phyloP scores from a whole-genome alignment of 2,888 invertebrate genomes.

The Mamestra brassicae region DNA sequence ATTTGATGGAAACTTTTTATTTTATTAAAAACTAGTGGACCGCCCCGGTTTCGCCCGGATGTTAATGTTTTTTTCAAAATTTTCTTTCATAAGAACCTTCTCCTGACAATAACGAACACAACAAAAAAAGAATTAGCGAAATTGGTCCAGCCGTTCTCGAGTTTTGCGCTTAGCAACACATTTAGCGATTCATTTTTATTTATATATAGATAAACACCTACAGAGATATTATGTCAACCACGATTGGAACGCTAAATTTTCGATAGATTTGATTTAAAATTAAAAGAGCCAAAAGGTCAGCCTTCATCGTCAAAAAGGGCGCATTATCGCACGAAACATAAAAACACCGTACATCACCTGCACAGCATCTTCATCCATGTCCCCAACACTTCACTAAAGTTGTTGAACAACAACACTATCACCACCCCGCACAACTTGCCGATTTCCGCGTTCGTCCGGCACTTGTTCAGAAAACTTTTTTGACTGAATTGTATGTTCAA shows the following conservation, averaged over 20 bases:
- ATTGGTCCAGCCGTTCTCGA: too few relatives aligned
- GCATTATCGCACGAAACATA: background rate
- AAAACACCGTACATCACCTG: conserved; percentile 61
- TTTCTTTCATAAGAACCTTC: too few relatives aligned
- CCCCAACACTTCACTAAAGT: conserved; percentile 46
- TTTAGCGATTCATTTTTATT: too few relatives aligned
- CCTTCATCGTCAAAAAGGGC: background rate
- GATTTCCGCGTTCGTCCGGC: conserved; percentile 70
- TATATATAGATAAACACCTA: background rate
- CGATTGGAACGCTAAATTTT: background rate
- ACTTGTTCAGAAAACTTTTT: conserved; percentile 77
- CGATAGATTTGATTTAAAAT: background rate
- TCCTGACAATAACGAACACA: too few relatives aligned
- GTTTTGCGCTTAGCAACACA: too few relatives aligned
- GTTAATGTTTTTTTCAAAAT: too few relatives aligned
- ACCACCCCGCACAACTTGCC: conserved; percentile 28
- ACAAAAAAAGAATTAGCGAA: too few relatives aligned
- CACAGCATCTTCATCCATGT: conserved; percentile 70
- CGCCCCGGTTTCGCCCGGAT: too few relatives aligned
- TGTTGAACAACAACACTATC: conserved; percentile 23
- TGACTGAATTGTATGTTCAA: conserved; percentile 79
- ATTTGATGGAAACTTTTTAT: background rate
- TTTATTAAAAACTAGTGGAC: too few relatives aligned
- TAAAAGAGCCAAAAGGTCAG: background rate
- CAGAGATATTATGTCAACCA: background rate